Base-by-base conservation (phyloP, 2,888 invertebrate genomes). In the Paralinhomoeus sp. region DNA sequence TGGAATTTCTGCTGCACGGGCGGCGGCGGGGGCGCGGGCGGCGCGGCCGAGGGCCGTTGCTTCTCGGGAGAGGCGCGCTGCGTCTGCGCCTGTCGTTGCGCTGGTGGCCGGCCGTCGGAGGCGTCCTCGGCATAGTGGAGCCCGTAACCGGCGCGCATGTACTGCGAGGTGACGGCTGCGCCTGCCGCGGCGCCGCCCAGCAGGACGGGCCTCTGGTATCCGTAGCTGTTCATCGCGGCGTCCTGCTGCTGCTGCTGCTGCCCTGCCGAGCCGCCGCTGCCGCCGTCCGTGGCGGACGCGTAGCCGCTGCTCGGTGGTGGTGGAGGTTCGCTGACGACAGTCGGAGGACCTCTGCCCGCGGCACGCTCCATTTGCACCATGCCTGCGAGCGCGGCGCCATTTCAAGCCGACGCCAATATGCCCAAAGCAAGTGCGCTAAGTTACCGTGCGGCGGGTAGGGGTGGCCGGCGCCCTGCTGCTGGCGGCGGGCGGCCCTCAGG, bases 301-400 rank as follows among this genome's bases (percentile, higher is more conserved):
- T 39, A 39, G 39, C 39, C 39, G 24, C 39, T 39, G 21, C 23
- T 39, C 7, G 13, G 54, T 5, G 57, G 57, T 5, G 57, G 57
- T 15, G 58, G 57, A 2, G 58, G 58, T 27, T 55, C 51, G 24
- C 56, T 51, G 20, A 53, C 54, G 35, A 55, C 56, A 9, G 5
- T 34, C 45, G 5, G 33, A 35, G 35, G 31, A 20, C n/a, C 18
- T 18, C 15, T 40, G 23, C 20, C 33, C 40, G n/a, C 33, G 39
- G 22, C 9, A 5, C 17, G 7, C 39, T 20, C 9, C 9, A 17
- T 5, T 5, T 17, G 36, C 36, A 18, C 20, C 40, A 44, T 44
- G 34, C 38, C 44, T 3, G 38, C n/a, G 9, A 17, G 36, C 9
- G 3, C 35, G 23, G 3, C 36, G 13, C 18, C 38, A 44, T 18